Base-by-base conservation (phyloP, 2,797 vertebrate species). In the Poecilia velifera region DNA sequence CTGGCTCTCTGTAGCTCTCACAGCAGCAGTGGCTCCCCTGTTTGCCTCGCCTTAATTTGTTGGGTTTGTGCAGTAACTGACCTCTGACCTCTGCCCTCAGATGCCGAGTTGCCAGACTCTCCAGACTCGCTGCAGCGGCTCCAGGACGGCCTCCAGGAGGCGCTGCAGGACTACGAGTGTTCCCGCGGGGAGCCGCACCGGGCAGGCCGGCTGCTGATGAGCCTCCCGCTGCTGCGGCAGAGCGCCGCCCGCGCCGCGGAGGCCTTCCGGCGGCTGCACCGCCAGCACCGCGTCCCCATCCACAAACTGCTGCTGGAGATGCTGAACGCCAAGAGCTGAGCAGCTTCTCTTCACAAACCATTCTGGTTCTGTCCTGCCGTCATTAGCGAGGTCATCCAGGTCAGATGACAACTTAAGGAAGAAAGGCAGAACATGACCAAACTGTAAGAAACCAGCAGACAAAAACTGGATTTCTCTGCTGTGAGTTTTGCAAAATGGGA, bases 221-320 rank as follows among this genome's bases (percentile, higher is more conserved):
- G 88, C 39, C 93, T 96, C 25, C 95, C 95, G 0, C 89, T 95
- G 80, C 94, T 95, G 76, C 64, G 95, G 0, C 94, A 95, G 89
- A 91, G 93, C 0, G 94, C 94, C 1, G 77, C 85, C 68, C 79
- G 84, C 0, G 93, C 91, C 0, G 91, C 88, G 0, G 74, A 87
- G 77, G 55, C 74, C 14, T 79, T 96, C 71, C 81, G 91, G 12
- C 74, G 86, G 13, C 87, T 95, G 72, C 94, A 94, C 84, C 83
- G 76, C 31, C 86, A 84, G 4, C 86, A 78, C 16, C 31, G 22
- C 5, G 49, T 95, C 41, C 93, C 95, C 3, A 85, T 96, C 62
- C 95, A 95, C 93, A 95, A 92, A n/a, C 95, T 96, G 73, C 93
- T 96, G 73, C 92, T 95, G 83, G 95, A 96, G 91, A 95, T 96